phyloP scores from a whole-genome alignment of 1,140 invertebrate species.

The Leguminivora glycinivorella region DNA sequence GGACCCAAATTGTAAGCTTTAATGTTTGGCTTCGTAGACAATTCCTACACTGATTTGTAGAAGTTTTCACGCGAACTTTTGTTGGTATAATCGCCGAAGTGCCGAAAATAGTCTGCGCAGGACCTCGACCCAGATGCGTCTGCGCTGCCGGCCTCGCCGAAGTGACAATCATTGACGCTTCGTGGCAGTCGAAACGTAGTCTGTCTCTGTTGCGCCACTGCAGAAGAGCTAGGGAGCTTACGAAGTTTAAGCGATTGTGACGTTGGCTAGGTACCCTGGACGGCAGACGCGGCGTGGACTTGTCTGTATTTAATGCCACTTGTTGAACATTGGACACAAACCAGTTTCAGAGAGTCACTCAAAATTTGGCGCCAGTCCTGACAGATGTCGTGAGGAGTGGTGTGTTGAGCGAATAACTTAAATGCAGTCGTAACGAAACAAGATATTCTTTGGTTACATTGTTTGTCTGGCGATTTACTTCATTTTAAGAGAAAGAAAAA shows the following conservation, averaged over 20 bases:
- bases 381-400: background rate
- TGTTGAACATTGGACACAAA: constrained; percentile 8
- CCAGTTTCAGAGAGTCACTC: background rate
- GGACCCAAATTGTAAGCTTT: constrained; percentile 50
- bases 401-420: background rate
- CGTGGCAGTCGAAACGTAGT: no score
- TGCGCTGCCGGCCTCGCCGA: no score
- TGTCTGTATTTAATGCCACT: constrained; percentile 21
- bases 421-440: background rate
- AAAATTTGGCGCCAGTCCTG: background rate
- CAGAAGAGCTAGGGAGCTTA: no score
- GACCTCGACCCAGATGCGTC: constrained; percentile 65
- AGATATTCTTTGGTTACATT: background rate
- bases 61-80: constrained; percentile 12
- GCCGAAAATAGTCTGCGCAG: constrained; percentile 55
- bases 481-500: no score
- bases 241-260: no score
- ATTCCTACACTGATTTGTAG: constrained; percentile 18
- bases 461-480: no score
- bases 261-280: no score
- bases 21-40: constrained; percentile 63
- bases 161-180: no score
- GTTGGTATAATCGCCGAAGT: constrained; percentile 50
- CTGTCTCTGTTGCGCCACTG: no score
- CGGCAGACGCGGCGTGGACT: constrained; percentile 31